Conservation (phyloP, 2,888 invertebrate species). For the Pristionchus entomophagus region DNA sequence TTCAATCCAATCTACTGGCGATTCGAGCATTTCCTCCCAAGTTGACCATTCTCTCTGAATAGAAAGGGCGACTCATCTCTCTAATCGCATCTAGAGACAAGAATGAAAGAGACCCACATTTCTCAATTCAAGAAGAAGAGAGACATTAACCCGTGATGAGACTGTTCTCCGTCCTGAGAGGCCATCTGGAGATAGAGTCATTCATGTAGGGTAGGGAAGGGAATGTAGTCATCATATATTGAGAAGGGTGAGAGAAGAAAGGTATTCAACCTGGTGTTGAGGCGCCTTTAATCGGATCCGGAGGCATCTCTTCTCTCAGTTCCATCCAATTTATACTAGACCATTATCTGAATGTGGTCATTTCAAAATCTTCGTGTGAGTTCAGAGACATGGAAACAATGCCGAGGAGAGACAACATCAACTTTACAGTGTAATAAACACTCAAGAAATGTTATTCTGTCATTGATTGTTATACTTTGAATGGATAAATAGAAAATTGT, state of each 20-base stretch:
- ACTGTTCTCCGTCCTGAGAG: neutral
- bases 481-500: neutral
- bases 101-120: conserved; percentile 17
- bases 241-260: neutral
- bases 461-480: neutral
- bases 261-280: neutral
- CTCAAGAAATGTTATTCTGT: neutral
- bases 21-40: conserved; percentile 26
- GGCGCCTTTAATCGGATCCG: neutral
- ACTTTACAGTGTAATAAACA: neutral
- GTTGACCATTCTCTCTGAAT: neutral
- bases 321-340: neutral
- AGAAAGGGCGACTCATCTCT: neutral
- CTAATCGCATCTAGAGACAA: conserved; percentile 1
- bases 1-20: conserved; percentile 17
- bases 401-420: neutral
- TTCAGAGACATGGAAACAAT: neutral
- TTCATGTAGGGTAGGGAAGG: neutral
- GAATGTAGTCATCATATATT: too few relatives aligned
- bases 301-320: neutral
- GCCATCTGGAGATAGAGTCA: neutral
- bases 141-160: neutral
- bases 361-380: conserved; percentile 4
- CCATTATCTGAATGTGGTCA: conserved; percentile 14
- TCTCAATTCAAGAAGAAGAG: conserved; percentile 9